Evolutionary conservation across 2,797 vertebrate genomes (phyloP), one percentile per base, ranked within the genome.

Genomic region (Aphelocoma californica): DNA sequence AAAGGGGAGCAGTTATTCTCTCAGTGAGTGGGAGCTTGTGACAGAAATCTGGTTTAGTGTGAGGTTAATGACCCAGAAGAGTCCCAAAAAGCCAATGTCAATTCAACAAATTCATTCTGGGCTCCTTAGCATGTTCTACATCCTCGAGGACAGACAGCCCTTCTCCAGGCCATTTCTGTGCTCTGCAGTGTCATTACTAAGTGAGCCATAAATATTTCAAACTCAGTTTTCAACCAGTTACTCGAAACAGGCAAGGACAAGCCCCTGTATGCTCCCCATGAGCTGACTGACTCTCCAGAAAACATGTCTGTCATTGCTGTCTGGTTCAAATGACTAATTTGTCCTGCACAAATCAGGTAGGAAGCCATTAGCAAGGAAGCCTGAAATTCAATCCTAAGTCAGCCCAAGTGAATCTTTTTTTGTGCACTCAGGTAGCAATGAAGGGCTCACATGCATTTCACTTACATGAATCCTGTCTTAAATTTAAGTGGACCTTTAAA

Each of bases 121-220:
- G 70, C 81, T 86, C 71, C 62, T 92, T 71, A 87, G 17, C 10
- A 5, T 74, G 81, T 91, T 92, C 65, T 81, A 47, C 16, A 38
- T 3, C 17, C 29, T 88, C 18, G 18, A 82, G 79, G 69, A 75
- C 12, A 72, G 47, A 47, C 69, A 60, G 42, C 50, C 50, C 53
- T 88, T 85, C 90, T 94, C 81, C 66, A 57, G 79, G 80, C 77
- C 75, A 50, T 78, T 90, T 80, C 72, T 86, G 32, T 70, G 61
- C 77, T 93, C 86, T 87, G 74, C 21, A 9, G 50, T 92, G 66
- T 56, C 2, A 0, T 66, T 93, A 86, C 53, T 80, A 86, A 92
- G 74, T 29, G 36, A 94, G 88, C 54, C 89, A 96, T 94, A 96
- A 95, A 96, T 97, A 95, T 95, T 94, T 92, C 90, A 88, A 74